Base-by-base conservation (phyloP, 2,113 vertebrate species). In the Melanocharis versteri region DNA sequence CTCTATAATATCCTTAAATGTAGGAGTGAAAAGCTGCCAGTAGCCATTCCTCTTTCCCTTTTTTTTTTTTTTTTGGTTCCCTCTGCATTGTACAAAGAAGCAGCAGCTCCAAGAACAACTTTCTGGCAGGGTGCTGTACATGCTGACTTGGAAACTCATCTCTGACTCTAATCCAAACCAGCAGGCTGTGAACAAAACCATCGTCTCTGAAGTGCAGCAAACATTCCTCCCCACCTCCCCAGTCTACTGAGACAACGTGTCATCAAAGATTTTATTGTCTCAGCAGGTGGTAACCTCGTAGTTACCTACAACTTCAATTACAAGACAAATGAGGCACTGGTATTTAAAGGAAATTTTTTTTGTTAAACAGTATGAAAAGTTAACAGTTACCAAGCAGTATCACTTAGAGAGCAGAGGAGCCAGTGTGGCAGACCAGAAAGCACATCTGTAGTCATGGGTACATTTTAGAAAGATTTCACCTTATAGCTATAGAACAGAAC, bases 121-220 rank as follows among this genome's bases (percentile, higher is more conserved):
- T 50, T 91, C 70, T 97, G 80, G 83, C 96, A 93, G 42, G 13
- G 44, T 66, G 71, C 65, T 95, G 50, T 68, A 87, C 87, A 94
- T 45, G 66, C 80, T 90, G 79, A 92, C 75, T 97, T 81, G 91
- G 94, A 95, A 95, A 83, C 45, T 82, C 64, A 31, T 77, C 87
- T 71, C 87, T 94, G 94, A 96, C 88, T 97, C 73, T 93, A 93
- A 95, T 97, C 91, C 91, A 97, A 97, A 92, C 70, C 94, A 97
- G 87, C 94, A 95, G 90, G 68, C 88, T 91, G 90, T 66, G 56
- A 95, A 97, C 77, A 84, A 96, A 96, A 83, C 64, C 80, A 51
- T 27, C 45, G 68, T 54, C 69, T 87, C 87, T 83, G 56, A 95
- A 86, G 68, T 45, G 75, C 77, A 94, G 89, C 60, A 93, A 86